phyloP scores from a whole-genome alignment of 2,888 invertebrate species.

The Ichneumon xanthorius region DNA sequence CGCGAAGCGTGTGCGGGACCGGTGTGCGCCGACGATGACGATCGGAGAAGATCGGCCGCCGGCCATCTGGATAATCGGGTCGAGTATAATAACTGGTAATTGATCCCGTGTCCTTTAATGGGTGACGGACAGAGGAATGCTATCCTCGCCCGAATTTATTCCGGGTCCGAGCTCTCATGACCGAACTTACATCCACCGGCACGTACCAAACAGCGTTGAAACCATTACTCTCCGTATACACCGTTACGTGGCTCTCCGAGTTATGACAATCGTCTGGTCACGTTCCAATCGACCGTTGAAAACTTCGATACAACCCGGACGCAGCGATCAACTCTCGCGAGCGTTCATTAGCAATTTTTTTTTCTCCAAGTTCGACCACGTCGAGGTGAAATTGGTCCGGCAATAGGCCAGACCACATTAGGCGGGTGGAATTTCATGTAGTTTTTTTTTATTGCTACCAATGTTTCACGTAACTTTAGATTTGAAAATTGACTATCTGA shows the following conservation, averaged over 20 bases:
- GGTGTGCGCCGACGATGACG: conserved; percentile 20
- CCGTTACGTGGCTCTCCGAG: conserved; percentile 1
- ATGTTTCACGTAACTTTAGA: no score
- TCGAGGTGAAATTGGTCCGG: background rate
- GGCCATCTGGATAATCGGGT: conserved; percentile 64
- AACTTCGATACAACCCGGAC: background rate
- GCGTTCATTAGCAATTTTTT: background rate
- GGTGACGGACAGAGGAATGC: conserved; percentile 55
- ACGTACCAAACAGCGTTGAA: background rate
- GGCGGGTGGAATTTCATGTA: no score
- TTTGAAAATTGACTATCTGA: no score
- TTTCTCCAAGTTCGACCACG: background rate
- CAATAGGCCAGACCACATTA: no score
- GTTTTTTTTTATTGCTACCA: no score
- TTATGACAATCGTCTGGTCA: conserved; percentile 11
- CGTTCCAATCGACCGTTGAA: conserved; percentile 12
- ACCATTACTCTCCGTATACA: background rate
- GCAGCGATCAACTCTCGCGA: background rate
- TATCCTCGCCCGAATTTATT: conserved; percentile 12
- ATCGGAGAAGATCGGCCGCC: conserved; percentile 22
- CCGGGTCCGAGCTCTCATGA: background rate
- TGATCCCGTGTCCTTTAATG: conserved; percentile 65
- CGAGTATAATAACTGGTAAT: conserved; percentile 67
- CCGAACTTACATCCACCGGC: background rate
- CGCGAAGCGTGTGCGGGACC: conserved; percentile 28